Conservation (phyloP, 2,797 vertebrate species). For the Gambusia yucatana region DNA sequence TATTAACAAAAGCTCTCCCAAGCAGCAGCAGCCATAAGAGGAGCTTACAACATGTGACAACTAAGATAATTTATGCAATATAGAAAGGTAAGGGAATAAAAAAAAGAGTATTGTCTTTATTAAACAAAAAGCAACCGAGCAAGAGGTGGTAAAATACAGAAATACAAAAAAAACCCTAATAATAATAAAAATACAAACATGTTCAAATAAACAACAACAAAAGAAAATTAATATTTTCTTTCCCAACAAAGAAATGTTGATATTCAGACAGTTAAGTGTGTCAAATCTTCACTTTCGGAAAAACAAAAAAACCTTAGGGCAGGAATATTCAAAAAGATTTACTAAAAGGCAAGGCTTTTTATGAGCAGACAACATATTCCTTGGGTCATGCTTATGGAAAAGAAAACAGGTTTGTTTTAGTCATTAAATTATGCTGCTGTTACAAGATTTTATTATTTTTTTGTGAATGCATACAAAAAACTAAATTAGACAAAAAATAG, state of each 20-base stretch:
- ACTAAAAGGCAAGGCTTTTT: not conserved
- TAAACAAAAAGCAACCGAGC: not conserved
- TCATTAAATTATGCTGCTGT: not conserved
- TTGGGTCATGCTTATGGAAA: not conserved
- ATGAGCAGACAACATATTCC: not conserved
- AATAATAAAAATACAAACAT: not conserved
- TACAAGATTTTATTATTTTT: not conserved
- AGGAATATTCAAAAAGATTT: not conserved
- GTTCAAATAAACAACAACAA: too few relatives aligned
- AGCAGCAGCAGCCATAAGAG: constrained; percentile 39
- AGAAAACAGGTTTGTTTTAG: not conserved
- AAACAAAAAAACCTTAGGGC: not conserved
- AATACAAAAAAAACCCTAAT: not conserved
- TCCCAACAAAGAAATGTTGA: not conserved
- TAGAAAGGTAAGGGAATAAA: not conserved
- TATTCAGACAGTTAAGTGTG: not conserved
- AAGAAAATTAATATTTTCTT: not conserved
- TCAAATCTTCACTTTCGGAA: not conserved
- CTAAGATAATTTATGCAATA: constrained; percentile 14
- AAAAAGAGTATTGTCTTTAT: not conserved
- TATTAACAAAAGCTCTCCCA: constrained; percentile 60
- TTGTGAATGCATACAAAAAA: not conserved
- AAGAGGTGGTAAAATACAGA: not conserved
- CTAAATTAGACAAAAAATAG: not conserved
- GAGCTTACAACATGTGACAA: constrained; percentile 30